These are phyloP conservation scores for Molothrus ater DNA, from an alignment of 2,797 vertebrate species.

Conservation along the genomic window DNA sequence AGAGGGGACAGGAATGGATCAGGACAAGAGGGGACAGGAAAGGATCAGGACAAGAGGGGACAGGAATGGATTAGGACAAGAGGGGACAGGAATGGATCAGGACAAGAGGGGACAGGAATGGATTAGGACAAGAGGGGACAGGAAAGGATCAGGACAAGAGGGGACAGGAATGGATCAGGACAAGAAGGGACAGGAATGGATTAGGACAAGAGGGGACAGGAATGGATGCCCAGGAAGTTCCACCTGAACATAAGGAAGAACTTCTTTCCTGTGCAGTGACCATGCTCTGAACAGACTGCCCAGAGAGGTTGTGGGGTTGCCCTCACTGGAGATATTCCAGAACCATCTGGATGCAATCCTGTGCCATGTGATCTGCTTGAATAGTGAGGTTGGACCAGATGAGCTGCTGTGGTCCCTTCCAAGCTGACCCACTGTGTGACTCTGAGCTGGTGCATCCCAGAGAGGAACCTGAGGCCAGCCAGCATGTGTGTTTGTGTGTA, in stretches of 20 bases:
- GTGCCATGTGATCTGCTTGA: not conserved
- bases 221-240: not conserved
- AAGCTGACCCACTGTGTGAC: not conserved
- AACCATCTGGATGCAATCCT: not conserved
- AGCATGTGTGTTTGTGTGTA: accelerated
- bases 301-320: not conserved
- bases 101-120: not conserved
- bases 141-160: too few relatives aligned
- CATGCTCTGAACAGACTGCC: not conserved
- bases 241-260: not conserved
- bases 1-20: too few relatives aligned
- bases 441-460: not conserved
- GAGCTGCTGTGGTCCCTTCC: not conserved
- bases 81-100: not conserved
- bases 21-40: too few relatives aligned
- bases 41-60: too few relatives aligned
- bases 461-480: not conserved
- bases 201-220: not conserved
- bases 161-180: too few relatives aligned
- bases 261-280: not conserved
- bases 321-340: not conserved
- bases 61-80: too few relatives aligned
- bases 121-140: too few relatives aligned
- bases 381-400: not conserved
- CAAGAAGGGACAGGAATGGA: not conserved